Percentiles rank a stretch among this genome's conserved stretches.
phyloP scores from a whole-genome alignment of 2,797 vertebrate genomes.

The Megaceryle alcyon region DNA sequence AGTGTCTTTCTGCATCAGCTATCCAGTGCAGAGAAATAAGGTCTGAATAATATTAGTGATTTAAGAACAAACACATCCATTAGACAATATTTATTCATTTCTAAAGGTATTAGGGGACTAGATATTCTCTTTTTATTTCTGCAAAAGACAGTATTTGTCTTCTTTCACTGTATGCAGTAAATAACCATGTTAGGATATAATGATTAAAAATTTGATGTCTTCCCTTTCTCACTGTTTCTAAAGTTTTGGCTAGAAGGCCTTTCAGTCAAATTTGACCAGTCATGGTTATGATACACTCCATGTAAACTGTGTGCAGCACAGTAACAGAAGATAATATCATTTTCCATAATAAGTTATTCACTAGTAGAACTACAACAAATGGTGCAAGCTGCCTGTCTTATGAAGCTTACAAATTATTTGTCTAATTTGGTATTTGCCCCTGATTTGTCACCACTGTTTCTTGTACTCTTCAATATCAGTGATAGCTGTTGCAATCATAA shows the following conservation, averaged over 20 bases:
- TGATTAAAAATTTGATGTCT: background rate
- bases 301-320: background rate
- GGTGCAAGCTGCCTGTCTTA: background rate
- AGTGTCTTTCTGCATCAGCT: accelerated
- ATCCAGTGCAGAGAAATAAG: background rate
- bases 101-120: background rate
- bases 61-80: background rate
- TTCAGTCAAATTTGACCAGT: background rate
- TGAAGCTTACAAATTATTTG: background rate
- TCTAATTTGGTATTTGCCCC: background rate
- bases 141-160: background rate
- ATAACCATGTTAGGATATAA: background rate
- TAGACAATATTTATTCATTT: background rate
- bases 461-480: background rate
- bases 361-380: background rate
- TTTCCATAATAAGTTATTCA: background rate
- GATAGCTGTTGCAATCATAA: background rate
- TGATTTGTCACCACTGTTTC: background rate
- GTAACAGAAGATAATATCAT: background rate
- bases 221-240: background rate
- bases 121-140: background rate
- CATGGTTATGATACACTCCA: background rate
- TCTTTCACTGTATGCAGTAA: background rate
- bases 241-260: background rate
- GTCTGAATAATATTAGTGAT: background rate